Percentiles rank a stretch among this genome's conserved stretches.
Evolutionary conservation across 2,113 vertebrate genomes (phyloP).

Genomic region (Gorilla gorilla): DNA sequence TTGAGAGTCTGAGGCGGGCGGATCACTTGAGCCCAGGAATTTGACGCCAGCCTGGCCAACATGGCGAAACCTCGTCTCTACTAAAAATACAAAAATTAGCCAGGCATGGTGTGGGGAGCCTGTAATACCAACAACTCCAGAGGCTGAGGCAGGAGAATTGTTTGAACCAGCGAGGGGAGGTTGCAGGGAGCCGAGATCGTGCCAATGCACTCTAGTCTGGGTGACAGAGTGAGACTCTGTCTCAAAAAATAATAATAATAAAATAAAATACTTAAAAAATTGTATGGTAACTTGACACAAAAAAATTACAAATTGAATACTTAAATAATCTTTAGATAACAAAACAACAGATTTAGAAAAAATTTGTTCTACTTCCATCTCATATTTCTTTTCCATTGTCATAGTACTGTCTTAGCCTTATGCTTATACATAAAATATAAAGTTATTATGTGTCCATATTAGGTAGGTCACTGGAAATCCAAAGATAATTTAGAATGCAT

Average conservation of each 20-base stretch:
- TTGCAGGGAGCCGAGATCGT: no score
- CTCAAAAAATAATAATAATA: no score
- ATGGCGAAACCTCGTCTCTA: no score
- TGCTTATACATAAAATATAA: background rate
- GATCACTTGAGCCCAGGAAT: no score
- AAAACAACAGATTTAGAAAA: background rate
- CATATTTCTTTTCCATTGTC: background rate
- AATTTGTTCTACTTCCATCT: background rate
- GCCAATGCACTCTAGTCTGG: no score
- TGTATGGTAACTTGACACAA: background rate
- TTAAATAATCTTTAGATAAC: background rate
- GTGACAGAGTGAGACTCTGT: no score
- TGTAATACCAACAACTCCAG: no score
- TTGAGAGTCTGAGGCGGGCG: no score
- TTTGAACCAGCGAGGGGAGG: no score
- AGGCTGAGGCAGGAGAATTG: no score
- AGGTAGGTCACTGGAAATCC: background rate
- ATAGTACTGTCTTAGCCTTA: background rate
- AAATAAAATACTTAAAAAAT: background rate
- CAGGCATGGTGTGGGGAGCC: rapidly evolving
- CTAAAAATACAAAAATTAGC: no score
- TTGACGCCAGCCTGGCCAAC: no score
- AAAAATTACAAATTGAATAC: background rate
- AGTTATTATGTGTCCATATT: background rate
- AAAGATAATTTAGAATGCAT: background rate